phyloP scores from a whole-genome alignment of 2,797 vertebrate genomes.

The Scomberomorus guttatus region DNA sequence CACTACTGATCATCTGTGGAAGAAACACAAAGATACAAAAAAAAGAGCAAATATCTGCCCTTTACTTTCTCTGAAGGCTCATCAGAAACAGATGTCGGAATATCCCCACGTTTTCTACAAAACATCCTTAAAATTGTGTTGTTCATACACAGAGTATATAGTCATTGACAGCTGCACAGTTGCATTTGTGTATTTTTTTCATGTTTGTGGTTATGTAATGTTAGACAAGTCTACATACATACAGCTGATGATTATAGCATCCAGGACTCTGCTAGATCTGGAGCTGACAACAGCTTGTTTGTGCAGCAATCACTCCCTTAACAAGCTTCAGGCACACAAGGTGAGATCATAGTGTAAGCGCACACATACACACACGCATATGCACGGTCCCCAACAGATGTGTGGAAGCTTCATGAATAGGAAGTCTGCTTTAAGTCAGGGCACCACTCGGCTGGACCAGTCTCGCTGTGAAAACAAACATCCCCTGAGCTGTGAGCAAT shows the following conservation, averaged over 20 bases:
- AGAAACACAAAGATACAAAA: slow-evolving; percentile 43
- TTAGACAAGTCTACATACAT: slow-evolving; percentile 48
- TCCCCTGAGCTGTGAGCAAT: slow-evolving; percentile 66
- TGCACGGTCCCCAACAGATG: slow-evolving; percentile 63
- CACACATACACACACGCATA: slow-evolving; percentile 59
- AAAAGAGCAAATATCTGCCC: slow-evolving; percentile 50
- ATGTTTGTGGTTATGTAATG: slow-evolving; percentile 52
- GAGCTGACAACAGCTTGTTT: slow-evolving; percentile 78
- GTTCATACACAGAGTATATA: slow-evolving; percentile 36
- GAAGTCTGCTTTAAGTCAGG: slow-evolving; percentile 87
- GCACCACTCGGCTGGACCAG: slow-evolving; percentile 64
- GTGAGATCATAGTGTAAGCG: slow-evolving; percentile 83
- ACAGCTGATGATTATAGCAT: slow-evolving; percentile 56
- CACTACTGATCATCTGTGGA: slow-evolving; percentile 63
- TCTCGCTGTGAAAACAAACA: slow-evolving; percentile 84
- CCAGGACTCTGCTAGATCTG: slow-evolving; percentile 47
- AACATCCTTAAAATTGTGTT: slow-evolving; percentile 46
- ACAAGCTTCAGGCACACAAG: slow-evolving; percentile 87
- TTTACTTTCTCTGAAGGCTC: slow-evolving; percentile 58
- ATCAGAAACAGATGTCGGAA: slow-evolving; percentile 75
- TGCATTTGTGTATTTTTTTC: slow-evolving; percentile 40
- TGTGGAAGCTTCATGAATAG: slow-evolving; percentile 71
- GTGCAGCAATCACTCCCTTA: slow-evolving; percentile 81
- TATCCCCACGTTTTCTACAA: slow-evolving; percentile 45
- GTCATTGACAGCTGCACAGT: slow-evolving; percentile 48